Evolutionary conservation across 2,888 invertebrate species (phyloP), one percentile per base, ranked within the genome.

Genomic region (Brachycybe producta): DNA sequence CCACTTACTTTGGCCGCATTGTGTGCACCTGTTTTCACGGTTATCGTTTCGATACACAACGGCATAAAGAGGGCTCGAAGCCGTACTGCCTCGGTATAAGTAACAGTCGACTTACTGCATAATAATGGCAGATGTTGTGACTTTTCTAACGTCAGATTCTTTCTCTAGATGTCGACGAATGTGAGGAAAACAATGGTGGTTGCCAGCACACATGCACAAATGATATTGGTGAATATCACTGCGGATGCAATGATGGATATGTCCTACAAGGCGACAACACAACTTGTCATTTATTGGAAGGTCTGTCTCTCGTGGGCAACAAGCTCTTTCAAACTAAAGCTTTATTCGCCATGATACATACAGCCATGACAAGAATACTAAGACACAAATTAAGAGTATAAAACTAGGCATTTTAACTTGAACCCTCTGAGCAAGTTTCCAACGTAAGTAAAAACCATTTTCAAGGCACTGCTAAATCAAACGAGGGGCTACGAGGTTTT

Each of bases 21-120:
- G 77, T 79, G 66, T 80, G 80, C 64, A 75, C 77, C 24, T 80
- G 80, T 60, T 75, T 72, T 61, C 68, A 70, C 24, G 80, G 79
- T 1, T 80, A 75, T 65, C 70, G 67, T 57, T 79, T 78, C 65
- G 71, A 70, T 58, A 66, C 70, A 1, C 74, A 76, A 52, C 75
- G 75, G 62, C 77, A 76, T 61, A 68, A 64, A 53, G 65, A 66
- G 57, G 75, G 74, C 55, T 69, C 71, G 39, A 76, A 74, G 59
- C 78, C 78, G 0, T 75, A 75, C 52, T 80, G 80, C 62, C 63
- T 75, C 52, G 79, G 78, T 72, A 63, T 58, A 17, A 19, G 24
- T 52, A 32, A n/a, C 23, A 41, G 17, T 24, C 19, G 5, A 4
- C 15, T 4, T 41, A 5, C 15, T 11, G 21, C 21, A n/a, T 21